Conservation (phyloP, 1,140 invertebrate genomes). For the Bombus impatiens region DNA sequence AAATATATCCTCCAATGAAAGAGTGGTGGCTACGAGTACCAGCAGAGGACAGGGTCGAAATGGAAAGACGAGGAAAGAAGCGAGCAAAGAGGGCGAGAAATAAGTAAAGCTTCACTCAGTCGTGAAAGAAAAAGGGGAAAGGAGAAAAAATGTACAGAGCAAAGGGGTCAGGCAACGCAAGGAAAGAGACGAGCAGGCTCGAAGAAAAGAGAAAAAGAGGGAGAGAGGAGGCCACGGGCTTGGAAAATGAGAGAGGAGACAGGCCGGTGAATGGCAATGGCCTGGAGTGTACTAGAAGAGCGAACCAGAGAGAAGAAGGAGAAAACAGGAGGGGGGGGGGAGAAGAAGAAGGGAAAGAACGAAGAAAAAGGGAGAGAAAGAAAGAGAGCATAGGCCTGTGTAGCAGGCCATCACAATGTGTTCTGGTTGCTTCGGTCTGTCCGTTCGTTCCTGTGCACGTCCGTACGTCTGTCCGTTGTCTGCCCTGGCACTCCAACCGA, state of each 20-base stretch:
- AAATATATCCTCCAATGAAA: background rate
- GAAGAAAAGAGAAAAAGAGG: background rate
- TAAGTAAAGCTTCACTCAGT: background rate
- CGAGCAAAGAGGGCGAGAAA: constrained; percentile 9
- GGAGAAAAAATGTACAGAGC: background rate
- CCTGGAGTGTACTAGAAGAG: constrained; percentile 37
- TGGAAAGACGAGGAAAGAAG: background rate
- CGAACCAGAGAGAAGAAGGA: background rate
- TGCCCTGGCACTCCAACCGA: constrained; percentile 68
- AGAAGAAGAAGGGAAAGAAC: background rate
- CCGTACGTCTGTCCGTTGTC: constrained; percentile 72
- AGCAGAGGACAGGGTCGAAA: background rate
- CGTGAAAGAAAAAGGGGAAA: background rate
- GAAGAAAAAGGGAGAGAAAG: background rate
- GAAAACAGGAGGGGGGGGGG: background rate
- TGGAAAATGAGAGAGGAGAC: constrained; percentile 43
- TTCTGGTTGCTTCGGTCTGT: constrained; percentile 61
- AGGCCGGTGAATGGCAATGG: constrained; percentile 48
- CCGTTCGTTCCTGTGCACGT: constrained; percentile 50
- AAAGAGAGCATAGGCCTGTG: constrained; percentile 32
- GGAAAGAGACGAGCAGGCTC: background rate
- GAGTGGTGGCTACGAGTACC: too few relatives aligned
- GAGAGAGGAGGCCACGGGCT: constrained; percentile 6
- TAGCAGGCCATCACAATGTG: constrained; percentile 56
- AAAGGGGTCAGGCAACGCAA: constrained; percentile 1